Evolutionary conservation across 2,113 vertebrate species (phyloP).

Genomic region (Mirounga angustirostris): DNA sequence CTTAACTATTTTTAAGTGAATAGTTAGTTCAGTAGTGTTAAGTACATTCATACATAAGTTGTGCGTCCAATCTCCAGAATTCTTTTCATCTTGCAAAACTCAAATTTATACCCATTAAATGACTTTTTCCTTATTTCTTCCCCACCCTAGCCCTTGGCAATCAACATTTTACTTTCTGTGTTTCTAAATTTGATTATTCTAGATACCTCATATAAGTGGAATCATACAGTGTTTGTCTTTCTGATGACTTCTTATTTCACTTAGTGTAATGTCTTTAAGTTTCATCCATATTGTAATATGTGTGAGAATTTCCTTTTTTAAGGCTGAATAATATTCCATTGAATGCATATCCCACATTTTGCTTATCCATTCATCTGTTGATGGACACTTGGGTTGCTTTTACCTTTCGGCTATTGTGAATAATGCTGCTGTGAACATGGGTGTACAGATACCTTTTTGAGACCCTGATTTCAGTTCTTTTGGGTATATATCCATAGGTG

Average conservation of each 20-base stretch:
- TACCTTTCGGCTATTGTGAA: background rate
- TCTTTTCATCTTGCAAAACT: background rate
- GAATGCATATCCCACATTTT: background rate
- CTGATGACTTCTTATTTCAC: background rate
- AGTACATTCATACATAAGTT: background rate
- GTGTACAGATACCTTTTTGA: background rate
- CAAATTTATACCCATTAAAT: background rate
- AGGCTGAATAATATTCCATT: background rate
- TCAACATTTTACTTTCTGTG: background rate
- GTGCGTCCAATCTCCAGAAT: background rate
- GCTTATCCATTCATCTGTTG: background rate
- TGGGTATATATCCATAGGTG: background rate
- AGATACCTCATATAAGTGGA: background rate
- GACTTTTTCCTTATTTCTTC: background rate
- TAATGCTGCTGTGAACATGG: background rate
- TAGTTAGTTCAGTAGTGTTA: background rate
- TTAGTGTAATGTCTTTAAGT: background rate
- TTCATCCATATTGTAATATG: background rate
- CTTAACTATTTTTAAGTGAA: background rate
- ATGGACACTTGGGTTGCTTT: background rate
- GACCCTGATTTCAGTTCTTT: background rate
- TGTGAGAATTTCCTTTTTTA: background rate
- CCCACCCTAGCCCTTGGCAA: too few relatives aligned
- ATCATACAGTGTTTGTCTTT: background rate
- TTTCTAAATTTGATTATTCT: background rate